Percentiles rank a stretch among this genome's conserved stretches.
Evolutionary conservation across 2,113 vertebrate genomes (phyloP).

Genomic region (Lasiurus cinereus): DNA sequence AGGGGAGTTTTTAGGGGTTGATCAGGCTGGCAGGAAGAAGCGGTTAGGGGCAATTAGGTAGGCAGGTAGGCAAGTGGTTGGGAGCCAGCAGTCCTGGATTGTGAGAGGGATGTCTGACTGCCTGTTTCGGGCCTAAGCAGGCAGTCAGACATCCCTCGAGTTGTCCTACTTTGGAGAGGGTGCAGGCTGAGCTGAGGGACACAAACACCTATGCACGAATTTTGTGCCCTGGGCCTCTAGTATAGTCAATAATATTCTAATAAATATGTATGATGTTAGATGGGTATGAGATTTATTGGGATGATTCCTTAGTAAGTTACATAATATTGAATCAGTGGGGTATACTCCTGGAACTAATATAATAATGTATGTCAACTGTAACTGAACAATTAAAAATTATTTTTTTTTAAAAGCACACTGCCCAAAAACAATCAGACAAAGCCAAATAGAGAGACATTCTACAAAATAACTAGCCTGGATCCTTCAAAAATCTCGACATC

Average conservation of each 20-base stretch:
- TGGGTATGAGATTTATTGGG: neutral
- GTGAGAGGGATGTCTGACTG: too few relatives aligned
- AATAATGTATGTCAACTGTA: neutral
- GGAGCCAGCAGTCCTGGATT: too few relatives aligned
- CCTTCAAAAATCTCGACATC: conserved; percentile 24
- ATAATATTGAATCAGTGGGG: neutral
- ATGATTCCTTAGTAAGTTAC: neutral
- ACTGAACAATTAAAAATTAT: neutral
- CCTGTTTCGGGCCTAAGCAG: too few relatives aligned
- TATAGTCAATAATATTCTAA: neutral
- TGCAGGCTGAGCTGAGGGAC: too few relatives aligned
- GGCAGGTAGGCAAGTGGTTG: too few relatives aligned
- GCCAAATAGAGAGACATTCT: neutral
- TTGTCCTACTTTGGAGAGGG: too few relatives aligned
- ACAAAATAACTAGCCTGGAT: neutral
- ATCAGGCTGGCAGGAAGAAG: too few relatives aligned
- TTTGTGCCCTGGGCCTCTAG: too few relatives aligned
- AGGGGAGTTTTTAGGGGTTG: too few relatives aligned
- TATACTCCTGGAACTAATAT: neutral
- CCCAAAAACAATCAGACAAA: conserved; percentile 21
- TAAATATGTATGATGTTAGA: neutral
- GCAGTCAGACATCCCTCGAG: too few relatives aligned
- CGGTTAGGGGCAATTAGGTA: too few relatives aligned
- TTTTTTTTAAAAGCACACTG: neutral
- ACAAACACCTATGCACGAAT: too few relatives aligned